Evolutionary conservation across 1,140 invertebrate genomes (phyloP), one percentile per base, ranked within the genome.

Genomic region (Anastrepha ludens): DNA sequence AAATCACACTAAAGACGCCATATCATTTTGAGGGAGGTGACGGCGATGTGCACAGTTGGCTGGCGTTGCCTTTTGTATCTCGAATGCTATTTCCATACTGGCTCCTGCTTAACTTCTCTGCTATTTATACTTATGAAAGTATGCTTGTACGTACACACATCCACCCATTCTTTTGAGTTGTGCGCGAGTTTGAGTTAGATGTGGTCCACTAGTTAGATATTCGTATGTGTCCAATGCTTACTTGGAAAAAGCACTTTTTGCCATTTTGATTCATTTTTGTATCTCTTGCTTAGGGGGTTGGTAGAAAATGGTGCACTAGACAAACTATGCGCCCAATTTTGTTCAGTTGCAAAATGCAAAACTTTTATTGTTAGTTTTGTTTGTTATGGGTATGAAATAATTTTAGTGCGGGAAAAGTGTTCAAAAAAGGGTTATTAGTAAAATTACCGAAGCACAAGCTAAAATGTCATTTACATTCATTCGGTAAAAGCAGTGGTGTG

Each of bases 391-490:
- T 86, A 44, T 86, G 85, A 15, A 85, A 62, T 86, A 39, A 60
- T 60, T 59, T 62, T 86, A 59, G 85, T 62, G 39, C 1, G 29
- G 17, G 55, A 44, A 41, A 86, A 17, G 59, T 39, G 85, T 59
- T 59, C 58, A 41, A 41, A 60, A 59, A 86, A n/a, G 85, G 41
- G 59, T 44, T 62, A 86, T 86, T 55, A 85, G n/a, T 20, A 20
- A 87, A 55, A 65, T 87, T 85, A 55, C 74, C 60, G 44, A 29
- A 55, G 74, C 60, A 47, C 58, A 85, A 87, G 74, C 6, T 50
- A 29, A 85, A 85, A 85, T 65, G 60, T 13, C 87, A 87, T 87
- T 85, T 64, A 62, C 87, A 87, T 87, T n/a, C 47, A 59, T 29
- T 11, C 3, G 62, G 39, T 15, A 20, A 55, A 55, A 8, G 29